Evolutionary conservation across 2,888 invertebrate genomes (phyloP).

Genomic region (Caenorhabditis sp.): DNA sequence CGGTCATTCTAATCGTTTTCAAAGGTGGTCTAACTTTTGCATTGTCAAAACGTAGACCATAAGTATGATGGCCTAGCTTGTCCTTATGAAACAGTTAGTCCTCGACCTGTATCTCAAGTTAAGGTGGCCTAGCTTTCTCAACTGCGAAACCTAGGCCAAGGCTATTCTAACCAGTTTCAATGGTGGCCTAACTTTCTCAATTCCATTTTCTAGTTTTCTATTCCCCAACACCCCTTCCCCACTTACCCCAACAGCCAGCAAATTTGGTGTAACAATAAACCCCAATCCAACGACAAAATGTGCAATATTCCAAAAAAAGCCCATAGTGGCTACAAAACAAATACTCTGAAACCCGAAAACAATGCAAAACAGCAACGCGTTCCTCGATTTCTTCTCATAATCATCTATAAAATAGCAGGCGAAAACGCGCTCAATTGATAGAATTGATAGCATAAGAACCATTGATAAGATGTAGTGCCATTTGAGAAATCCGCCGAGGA

Average conservation of each 20-base stretch:
- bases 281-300: constrained; percentile 37
- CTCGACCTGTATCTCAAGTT: no score
- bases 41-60: no score
- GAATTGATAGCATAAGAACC: constrained; percentile 18
- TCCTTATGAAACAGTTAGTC: no score
- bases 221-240: no score
- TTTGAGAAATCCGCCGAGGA: constrained; percentile 45
- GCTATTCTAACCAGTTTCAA: no score
- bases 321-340: constrained; percentile 1
- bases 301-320: constrained; percentile 34
- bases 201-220: no score
- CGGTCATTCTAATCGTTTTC: no score
- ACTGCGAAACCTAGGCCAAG: no score
- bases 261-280: constrained; percentile 27
- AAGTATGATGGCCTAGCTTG: no score
- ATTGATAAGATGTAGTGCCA: constrained; percentile 51
- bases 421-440: constrained; percentile 34
- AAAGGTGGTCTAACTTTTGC: no score
- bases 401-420: constrained; percentile 44
- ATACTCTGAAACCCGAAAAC: constrained; percentile 25
- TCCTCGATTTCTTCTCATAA: constrained; percentile 36
- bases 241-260: constrained; percentile 41
- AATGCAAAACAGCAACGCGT: constrained; percentile 15
- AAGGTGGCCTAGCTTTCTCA: no score
- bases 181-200: no score